Evolutionary conservation across 1,140 invertebrate genomes (phyloP).

Genomic region (Drosophila triauraria): DNA sequence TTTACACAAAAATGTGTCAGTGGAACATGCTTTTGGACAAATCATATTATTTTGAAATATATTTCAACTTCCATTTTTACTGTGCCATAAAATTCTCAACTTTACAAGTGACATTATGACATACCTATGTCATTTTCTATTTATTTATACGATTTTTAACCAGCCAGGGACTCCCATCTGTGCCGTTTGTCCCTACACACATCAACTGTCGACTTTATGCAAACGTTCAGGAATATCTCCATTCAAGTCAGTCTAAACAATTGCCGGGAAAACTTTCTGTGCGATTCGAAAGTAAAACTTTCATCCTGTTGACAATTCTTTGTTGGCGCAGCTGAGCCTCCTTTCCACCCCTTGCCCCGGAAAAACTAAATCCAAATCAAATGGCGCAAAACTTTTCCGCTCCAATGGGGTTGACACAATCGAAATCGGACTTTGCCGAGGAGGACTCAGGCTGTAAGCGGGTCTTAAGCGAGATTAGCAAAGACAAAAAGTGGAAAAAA

Average conservation of each 20-base stretch:
- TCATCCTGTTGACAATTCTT: slow-evolving; percentile 65
- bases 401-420: slow-evolving; percentile 58
- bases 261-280: slow-evolving; percentile 61
- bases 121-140: neutral
- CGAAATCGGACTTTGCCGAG: slow-evolving; percentile 37
- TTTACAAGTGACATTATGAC: neutral
- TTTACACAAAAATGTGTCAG: too few relatives aligned
- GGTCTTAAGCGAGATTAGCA: slow-evolving; percentile 73
- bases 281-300: slow-evolving; percentile 77
- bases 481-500: slow-evolving; percentile 43
- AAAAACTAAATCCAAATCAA: slow-evolving; percentile 65
- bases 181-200: slow-evolving; percentile 1
- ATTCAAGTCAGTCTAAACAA: slow-evolving; percentile 58
- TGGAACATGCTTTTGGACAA: too few relatives aligned
- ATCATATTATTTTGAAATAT: neutral
- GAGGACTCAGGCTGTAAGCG: slow-evolving; percentile 53
- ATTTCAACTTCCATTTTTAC: too few relatives aligned
- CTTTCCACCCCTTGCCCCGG: neutral
- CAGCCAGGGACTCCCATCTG: slow-evolving; percentile 26
- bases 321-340: slow-evolving; percentile 72
- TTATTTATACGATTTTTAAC: neutral
- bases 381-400: slow-evolving; percentile 73
- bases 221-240: slow-evolving; percentile 33
- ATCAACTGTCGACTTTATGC: slow-evolving; percentile 56
- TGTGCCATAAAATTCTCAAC: neutral